Conservation (phyloP, 2,888 invertebrate species). For the Parnassius glacialis region DNA sequence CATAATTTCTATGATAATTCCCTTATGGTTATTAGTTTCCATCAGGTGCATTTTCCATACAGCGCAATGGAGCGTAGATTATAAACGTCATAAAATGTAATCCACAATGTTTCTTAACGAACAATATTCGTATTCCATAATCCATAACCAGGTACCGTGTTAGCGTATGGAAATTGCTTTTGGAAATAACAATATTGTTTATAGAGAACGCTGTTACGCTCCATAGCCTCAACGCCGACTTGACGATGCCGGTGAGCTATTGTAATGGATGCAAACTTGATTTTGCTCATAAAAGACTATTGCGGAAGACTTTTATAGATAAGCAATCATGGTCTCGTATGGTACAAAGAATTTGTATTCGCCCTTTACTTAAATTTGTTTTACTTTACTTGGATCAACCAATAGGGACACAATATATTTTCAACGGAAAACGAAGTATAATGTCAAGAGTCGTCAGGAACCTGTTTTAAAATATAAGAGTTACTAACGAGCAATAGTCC, state of each 20-base stretch:
- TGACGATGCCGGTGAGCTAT: conserved; percentile 40
- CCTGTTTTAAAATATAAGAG: no score
- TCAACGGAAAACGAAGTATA: no score
- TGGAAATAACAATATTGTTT: conserved; percentile 45
- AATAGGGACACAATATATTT: no score
- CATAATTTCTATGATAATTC: conserved; percentile 8
- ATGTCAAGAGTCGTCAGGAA: no score
- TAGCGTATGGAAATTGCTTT: conserved; percentile 30
- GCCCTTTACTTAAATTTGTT: no score
- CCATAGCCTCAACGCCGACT: conserved; percentile 52
- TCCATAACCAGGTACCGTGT: conserved; percentile 25
- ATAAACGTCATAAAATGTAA: conserved; percentile 13
- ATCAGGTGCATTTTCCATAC: neutral
- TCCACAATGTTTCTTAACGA: conserved; percentile 18
- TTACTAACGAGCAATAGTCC: no score
- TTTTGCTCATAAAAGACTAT: conserved; percentile 28
- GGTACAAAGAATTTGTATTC: neutral
- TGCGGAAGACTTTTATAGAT: conserved; percentile 20
- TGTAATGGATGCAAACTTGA: conserved; percentile 33
- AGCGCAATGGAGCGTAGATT: conserved; percentile 14
- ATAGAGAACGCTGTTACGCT: conserved; percentile 51
- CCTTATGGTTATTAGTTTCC: conserved; percentile 3
- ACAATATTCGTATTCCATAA: conserved; percentile 23
- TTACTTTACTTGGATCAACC: no score
- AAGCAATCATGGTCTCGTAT: conserved; percentile 25